Evolutionary conservation across 2,113 vertebrate species (phyloP), one percentile per base, ranked within the genome.

Genomic region (Proterorhinus semilunaris): DNA sequence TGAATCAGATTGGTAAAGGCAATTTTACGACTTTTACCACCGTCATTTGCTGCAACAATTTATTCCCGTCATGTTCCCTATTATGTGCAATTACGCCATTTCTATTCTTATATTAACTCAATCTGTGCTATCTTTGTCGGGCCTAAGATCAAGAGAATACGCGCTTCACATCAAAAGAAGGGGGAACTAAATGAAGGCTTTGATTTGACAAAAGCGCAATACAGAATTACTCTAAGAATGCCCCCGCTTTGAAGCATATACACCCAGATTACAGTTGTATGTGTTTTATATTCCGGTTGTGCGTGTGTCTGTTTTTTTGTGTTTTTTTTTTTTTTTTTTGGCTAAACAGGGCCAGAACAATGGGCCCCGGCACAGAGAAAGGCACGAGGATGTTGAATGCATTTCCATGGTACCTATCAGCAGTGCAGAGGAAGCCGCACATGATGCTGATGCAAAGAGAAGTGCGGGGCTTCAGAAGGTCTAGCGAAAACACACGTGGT

Each of bases 371-470:
- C 65, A 48, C 54, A 68, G 53, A 4, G 72, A 67, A 79, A 83
- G 62, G 72, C 63, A 54, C 69, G 48, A 57, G 85, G 75, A 81
- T 68, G 68, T 77, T 76, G 83, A 80, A 80, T 80, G 84, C 64
- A 83, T 89, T 86, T 88, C 81, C 74, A 81, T 84, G 83, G 61
- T 82, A 75, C 64, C 81, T 78, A 74, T 84, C 80, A 76, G 53
- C 55, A 46, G 67, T 65, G 74, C 65, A 59, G 75, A 81, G 78
- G 51, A 80, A 65, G 71, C 21, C 15, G 52, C 75, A 67, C 69
- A 76, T 86, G 83, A 88, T 58, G 70, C 72, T 86, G 78, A 90
- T 86, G 80, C 74, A 85, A 84, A 82, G 76, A 64, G 83, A 82
- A 76, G 77, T 66, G 76, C 75, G 65, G 63, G 53, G 78, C 78